Conservation (phyloP, 2,888 invertebrate species). For the Archips crataeganus region DNA sequence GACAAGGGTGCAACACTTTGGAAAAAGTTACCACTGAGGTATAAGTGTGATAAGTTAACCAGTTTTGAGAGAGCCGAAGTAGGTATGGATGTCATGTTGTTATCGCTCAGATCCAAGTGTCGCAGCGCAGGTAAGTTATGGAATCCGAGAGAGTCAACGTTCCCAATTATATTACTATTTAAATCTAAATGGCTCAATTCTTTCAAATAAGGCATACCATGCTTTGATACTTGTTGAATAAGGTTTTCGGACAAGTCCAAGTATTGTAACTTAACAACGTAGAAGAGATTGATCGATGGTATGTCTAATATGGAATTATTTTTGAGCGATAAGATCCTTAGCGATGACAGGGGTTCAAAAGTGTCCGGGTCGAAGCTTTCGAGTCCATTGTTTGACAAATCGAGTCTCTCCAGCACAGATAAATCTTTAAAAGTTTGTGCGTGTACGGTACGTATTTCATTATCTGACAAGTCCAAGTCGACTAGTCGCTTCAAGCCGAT, state of each 20-base stretch:
- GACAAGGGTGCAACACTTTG: conserved; percentile 90
- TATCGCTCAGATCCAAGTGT: conserved; percentile 91
- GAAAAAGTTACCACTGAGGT: conserved; percentile 93
- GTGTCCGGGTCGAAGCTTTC: conserved; percentile 90
- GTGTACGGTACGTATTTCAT: conserved; percentile 91
- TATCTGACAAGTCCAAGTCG: conserved; percentile 91
- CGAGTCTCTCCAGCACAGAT: conserved; percentile 89
- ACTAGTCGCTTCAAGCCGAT: conserved; percentile 89
- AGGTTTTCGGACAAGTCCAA: conserved; percentile 93
- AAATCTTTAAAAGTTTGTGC: conserved; percentile 92
- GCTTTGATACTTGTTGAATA: conserved; percentile 89
- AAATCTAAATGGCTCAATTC: conserved; percentile 90
- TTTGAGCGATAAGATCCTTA: conserved; percentile 90
- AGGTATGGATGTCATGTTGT: conserved; percentile 92
- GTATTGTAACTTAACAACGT: conserved; percentile 88
- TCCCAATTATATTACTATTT: conserved; percentile 91
- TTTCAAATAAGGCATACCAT: conserved; percentile 90
- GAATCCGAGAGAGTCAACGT: conserved; percentile 90
- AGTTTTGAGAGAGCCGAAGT: conserved; percentile 91
- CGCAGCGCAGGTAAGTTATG: conserved; percentile 90
- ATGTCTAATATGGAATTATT: conserved; percentile 93
- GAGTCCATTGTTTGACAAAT: conserved; percentile 91
- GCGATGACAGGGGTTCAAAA: conserved; percentile 88
- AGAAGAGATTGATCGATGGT: conserved; percentile 89
- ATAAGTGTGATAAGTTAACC: conserved; percentile 90